A percentile compares a stretch with the other conserved stretches of the same genome.
Conservation (phyloP, 2,888 invertebrate genomes). For the Drosophila flavopinicola region DNA sequence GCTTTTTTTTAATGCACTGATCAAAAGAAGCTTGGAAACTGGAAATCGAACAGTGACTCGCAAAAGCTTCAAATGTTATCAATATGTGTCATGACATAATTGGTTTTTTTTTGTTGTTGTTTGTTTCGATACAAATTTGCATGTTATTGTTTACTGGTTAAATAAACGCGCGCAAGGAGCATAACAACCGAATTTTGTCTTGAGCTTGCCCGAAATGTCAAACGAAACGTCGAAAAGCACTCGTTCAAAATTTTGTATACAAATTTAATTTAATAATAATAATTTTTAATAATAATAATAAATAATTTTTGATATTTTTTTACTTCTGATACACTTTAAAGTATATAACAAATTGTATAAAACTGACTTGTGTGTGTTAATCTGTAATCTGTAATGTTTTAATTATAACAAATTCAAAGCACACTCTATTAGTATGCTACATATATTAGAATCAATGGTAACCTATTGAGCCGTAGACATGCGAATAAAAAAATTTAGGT, state of each 20-base stretch:
- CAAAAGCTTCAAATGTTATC: conserved; percentile 9
- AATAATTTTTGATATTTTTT: neutral
- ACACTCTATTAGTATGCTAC: no score
- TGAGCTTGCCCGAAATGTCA: conserved; percentile 1
- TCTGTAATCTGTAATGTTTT: no score
- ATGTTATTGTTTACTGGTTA: neutral
- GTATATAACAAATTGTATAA: conserved; percentile 3
- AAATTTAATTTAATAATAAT: neutral
- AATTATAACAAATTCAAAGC: no score
- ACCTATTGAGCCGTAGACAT: no score
- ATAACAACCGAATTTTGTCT: neutral
- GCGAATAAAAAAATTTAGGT: no score
- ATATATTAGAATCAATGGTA: no score
- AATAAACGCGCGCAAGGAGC: neutral
- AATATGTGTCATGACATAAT: conserved; percentile 25
- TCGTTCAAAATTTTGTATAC: neutral
- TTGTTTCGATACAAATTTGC: neutral
- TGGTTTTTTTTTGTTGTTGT: neutral
- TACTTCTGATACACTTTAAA: neutral
- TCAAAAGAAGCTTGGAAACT: conserved; percentile 14
- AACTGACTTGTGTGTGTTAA: neutral
- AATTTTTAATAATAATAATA: no score
- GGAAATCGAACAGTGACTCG: conserved; percentile 10
- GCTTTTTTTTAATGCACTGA: conserved; percentile 9
- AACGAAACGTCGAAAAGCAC: neutral